phyloP scores from a whole-genome alignment of 37 sponge, comb jelly and placozoan genomes.

The Axinella damicornis region DNA sequence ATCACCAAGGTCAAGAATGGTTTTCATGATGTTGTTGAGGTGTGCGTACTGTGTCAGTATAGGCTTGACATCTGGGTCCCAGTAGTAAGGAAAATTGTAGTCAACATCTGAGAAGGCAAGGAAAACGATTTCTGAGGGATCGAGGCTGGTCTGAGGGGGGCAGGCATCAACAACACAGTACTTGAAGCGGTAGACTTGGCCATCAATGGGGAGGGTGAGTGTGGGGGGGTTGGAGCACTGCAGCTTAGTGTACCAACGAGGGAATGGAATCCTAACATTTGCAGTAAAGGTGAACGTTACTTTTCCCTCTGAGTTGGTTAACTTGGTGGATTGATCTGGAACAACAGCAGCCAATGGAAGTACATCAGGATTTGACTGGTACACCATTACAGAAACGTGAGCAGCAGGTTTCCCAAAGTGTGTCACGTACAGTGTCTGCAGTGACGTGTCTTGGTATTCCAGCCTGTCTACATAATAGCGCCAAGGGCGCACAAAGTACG shows the following conservation, averaged over 20 bases:
- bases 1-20: slow-evolving; percentile 49
- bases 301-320: slow-evolving; percentile 4
- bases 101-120: neutral
- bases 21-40: slow-evolving; percentile 53
- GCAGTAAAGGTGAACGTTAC: slow-evolving; percentile 31
- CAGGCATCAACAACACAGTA: slow-evolving; percentile 17
- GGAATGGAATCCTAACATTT: neutral
- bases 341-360: neutral
- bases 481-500: slow-evolving; percentile 35
- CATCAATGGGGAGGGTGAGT: slow-evolving; percentile 52
- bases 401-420: slow-evolving; percentile 25
- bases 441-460: neutral
- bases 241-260: neutral
- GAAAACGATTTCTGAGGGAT: neutral
- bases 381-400: neutral
- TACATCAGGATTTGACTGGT: neutral
- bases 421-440: slow-evolving; percentile 19
- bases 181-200: slow-evolving; percentile 48
- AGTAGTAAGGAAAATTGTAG: slow-evolving; percentile 6
- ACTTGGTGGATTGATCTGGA: neutral
- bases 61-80: slow-evolving; percentile 44
- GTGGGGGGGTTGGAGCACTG: too few relatives aligned
- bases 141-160: neutral
- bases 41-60: slow-evolving; percentile 56
- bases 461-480: slow-evolving; percentile 36